Percentiles rank a stretch among this genome's conserved stretches.
Conservation (phyloP, 2,888 invertebrate species). For the Acrobasis repandana region DNA sequence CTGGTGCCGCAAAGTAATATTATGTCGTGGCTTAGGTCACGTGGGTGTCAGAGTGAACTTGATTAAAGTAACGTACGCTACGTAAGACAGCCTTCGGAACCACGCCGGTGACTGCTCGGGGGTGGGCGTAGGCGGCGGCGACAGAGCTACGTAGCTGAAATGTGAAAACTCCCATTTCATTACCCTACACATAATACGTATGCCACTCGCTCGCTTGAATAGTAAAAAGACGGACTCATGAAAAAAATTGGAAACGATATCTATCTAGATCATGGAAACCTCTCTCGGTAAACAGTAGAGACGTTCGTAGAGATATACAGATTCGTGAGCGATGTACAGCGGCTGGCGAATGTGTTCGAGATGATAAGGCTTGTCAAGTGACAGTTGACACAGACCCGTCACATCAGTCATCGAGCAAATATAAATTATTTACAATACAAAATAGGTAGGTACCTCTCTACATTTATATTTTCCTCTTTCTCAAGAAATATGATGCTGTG, state of each 20-base stretch:
- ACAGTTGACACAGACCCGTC: conserved; percentile 22
- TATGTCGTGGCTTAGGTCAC: too few relatives aligned
- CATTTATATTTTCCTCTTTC: conserved; percentile 1
- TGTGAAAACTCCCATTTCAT: conserved; percentile 49
- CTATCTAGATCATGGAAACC: conserved; percentile 46
- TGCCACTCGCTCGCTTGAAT: conserved; percentile 43
- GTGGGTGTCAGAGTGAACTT: conserved; percentile 13
- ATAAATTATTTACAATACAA: too few relatives aligned
- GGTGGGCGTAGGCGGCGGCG: conserved; percentile 50
- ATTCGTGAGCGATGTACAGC: conserved; percentile 47
- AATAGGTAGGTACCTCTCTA: background rate
- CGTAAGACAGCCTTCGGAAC: conserved; percentile 52
- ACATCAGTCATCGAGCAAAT: conserved; percentile 14
- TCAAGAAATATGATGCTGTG: conserved; percentile 16
- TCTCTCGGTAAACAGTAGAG: conserved; percentile 43
- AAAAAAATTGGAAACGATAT: conserved; percentile 34
- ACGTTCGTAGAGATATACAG: too few relatives aligned
- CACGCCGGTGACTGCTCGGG: conserved; percentile 52
- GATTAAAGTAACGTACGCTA: conserved; percentile 54
- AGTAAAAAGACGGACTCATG: conserved; percentile 26
- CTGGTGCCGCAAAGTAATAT: too few relatives aligned
- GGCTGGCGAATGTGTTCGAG: conserved; percentile 37
- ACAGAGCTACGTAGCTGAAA: conserved; percentile 57
- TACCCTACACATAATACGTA: conserved; percentile 30
- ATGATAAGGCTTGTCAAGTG: conserved; percentile 46